Evolutionary conservation across 2,797 vertebrate species (phyloP).

Genomic region (Hoplostethus atlanticus): DNA sequence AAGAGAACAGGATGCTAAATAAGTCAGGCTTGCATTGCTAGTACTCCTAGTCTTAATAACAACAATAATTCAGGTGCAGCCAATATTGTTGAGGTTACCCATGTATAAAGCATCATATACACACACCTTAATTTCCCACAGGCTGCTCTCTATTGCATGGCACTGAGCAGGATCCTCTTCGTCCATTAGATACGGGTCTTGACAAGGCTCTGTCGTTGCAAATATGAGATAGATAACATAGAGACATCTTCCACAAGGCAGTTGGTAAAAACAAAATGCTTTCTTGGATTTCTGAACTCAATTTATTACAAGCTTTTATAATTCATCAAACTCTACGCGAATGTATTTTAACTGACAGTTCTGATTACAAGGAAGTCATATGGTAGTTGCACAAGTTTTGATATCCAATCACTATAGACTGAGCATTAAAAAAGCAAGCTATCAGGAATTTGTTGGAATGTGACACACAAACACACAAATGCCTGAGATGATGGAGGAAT

Average conservation of each 20-base stretch:
- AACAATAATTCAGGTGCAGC: neutral
- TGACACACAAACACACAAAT: too few species aligned
- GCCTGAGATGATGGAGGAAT: too few species aligned
- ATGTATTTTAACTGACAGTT: too few species aligned
- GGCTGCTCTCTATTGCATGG: slow-evolving; percentile 92
- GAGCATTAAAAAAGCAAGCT: too few species aligned
- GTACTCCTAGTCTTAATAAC: neutral
- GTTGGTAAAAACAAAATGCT: neutral
- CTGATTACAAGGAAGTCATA: too few species aligned
- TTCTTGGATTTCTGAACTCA: neutral
- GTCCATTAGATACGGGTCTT: slow-evolving; percentile 90
- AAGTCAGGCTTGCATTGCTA: neutral
- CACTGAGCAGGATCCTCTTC: slow-evolving; percentile 89
- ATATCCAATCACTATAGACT: too few species aligned
- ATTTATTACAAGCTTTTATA: too few species aligned
- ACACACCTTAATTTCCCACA: slow-evolving; percentile 95
- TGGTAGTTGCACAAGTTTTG: too few species aligned
- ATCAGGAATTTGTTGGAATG: too few species aligned
- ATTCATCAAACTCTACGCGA: too few species aligned
- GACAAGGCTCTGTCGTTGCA: slow-evolving; percentile 67
- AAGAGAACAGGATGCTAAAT: neutral
- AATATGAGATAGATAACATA: neutral
- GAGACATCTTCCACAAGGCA: neutral
- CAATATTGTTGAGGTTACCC: slow-evolving; percentile 8
- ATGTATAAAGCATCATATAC: neutral